These are phyloP conservation scores for Lasaia peninsularis DNA, from an alignment of 1,140 invertebrate species.

Conservation along the genomic window DNA sequence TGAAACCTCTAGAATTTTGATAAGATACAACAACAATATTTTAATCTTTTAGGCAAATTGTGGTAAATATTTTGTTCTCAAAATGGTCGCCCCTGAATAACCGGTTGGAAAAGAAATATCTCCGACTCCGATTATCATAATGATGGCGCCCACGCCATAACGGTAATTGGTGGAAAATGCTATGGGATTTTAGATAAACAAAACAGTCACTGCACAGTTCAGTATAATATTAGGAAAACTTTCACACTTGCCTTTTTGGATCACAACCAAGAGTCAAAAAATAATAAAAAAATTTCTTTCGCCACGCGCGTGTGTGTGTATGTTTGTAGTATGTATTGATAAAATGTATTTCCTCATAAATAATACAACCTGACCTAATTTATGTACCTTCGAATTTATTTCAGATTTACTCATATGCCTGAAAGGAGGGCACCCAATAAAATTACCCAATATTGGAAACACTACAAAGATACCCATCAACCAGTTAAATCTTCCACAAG, in stretches of 20 bases:
- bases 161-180: background rate
- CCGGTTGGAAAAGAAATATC: background rate
- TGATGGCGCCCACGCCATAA: background rate
- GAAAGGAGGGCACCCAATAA: constrained; percentile 44
- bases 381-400: constrained; percentile 12
- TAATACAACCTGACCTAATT: too few species aligned
- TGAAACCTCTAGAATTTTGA: too few species aligned
- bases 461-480: constrained; percentile 41
- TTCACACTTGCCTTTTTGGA: too few species aligned
- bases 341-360: too few species aligned
- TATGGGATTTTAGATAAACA: background rate
- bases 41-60: too few species aligned
- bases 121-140: background rate
- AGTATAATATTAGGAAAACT: too few species aligned
- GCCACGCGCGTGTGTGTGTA: too few species aligned
- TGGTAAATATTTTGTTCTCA: background rate
- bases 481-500: constrained; percentile 40
- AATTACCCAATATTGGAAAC: constrained; percentile 24
- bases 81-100: background rate
- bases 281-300: too few species aligned
- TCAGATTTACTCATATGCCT: constrained; percentile 48
- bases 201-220: background rate
- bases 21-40: too few species aligned
- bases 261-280: too few species aligned
- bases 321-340: too few species aligned